Evolutionary conservation across 2,888 invertebrate genomes (phyloP).

Genomic region (Spialia ferax): DNA sequence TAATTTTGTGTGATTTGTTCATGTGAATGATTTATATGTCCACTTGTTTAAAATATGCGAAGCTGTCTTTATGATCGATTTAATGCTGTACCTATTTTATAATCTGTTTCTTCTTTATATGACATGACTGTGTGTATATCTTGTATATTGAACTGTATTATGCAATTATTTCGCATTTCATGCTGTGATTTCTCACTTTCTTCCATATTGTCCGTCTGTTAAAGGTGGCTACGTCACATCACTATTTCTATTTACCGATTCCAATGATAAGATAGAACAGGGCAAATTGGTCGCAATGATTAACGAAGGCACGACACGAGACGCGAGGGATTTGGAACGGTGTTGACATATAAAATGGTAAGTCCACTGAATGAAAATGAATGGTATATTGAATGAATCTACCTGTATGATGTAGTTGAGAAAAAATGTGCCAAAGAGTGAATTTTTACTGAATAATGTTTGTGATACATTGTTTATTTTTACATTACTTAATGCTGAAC

Average conservation of each 20-base stretch:
- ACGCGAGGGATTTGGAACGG: not conserved
- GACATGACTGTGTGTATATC: conserved; percentile 40
- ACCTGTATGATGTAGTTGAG: not conserved
- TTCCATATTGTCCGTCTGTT: conserved; percentile 75
- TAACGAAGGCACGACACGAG: conserved; percentile 7
- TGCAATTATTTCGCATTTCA: conserved; percentile 56
- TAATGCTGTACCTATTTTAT: conserved; percentile 31
- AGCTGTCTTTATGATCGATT: conserved; percentile 21
- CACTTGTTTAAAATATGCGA: conserved; percentile 7
- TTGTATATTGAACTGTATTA: conserved; percentile 55
- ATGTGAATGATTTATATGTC: not conserved
- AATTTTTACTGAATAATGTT: no score
- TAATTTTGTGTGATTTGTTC: not conserved
- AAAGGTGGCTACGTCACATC: conserved; percentile 66
- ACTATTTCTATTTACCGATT: conserved; percentile 36
- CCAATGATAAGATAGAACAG: conserved; percentile 25
- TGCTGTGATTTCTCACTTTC: conserved; percentile 69
- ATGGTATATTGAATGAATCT: not conserved
- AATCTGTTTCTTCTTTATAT: conserved; percentile 40
- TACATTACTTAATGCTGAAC: not conserved
- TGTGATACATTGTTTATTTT: not conserved
- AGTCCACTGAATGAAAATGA: conserved; percentile 29
- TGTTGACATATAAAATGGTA: conserved; percentile 13
- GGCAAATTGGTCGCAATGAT: conserved; percentile 42
- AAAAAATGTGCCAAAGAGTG: not conserved